Conservation (phyloP, 1,140 invertebrate genomes). For the Telenomus remus region DNA sequence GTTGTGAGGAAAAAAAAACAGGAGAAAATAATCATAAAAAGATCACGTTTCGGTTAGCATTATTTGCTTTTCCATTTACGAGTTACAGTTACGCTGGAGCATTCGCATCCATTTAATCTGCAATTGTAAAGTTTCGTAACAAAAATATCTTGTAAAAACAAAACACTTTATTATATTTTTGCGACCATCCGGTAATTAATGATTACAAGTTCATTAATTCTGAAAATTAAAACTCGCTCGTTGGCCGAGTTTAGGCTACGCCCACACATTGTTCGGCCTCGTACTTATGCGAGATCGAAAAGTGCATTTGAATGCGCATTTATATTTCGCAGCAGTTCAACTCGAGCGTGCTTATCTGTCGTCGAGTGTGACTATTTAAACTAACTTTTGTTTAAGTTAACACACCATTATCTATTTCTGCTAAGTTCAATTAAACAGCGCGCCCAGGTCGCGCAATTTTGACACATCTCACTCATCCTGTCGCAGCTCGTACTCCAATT, state of each 20-base stretch:
- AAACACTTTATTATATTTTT: too few relatives aligned
- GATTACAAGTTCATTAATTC: too few relatives aligned
- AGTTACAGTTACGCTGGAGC: too few relatives aligned
- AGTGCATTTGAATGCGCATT: constrained; percentile 6
- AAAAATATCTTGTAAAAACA: too few relatives aligned
- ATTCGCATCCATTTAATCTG: too few relatives aligned
- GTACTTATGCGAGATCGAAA: constrained; percentile 10
- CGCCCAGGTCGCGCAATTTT: constrained; percentile 17
- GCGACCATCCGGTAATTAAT: too few relatives aligned
- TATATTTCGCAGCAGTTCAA: not conserved
- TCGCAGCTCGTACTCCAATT: constrained; percentile 19
- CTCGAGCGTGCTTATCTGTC: constrained; percentile 21
- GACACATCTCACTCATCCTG: constrained; percentile 29
- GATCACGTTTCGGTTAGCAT: too few relatives aligned
- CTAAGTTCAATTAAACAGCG: constrained; percentile 23
- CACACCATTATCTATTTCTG: constrained; percentile 31
- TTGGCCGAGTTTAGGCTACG: not conserved
- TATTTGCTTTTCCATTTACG: too few relatives aligned
- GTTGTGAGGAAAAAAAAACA: not conserved
- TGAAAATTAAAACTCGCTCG: too few relatives aligned
- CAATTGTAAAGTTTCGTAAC: too few relatives aligned
- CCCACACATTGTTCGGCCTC: not conserved
- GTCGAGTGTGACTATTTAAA: constrained; percentile 14
- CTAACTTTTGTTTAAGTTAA: constrained; percentile 43
- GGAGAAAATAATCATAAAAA: too few relatives aligned